These are phyloP conservation scores for Poicephalus meyeri DNA, from an alignment of 2,113 vertebrate genomes.

Conservation along the genomic window DNA sequence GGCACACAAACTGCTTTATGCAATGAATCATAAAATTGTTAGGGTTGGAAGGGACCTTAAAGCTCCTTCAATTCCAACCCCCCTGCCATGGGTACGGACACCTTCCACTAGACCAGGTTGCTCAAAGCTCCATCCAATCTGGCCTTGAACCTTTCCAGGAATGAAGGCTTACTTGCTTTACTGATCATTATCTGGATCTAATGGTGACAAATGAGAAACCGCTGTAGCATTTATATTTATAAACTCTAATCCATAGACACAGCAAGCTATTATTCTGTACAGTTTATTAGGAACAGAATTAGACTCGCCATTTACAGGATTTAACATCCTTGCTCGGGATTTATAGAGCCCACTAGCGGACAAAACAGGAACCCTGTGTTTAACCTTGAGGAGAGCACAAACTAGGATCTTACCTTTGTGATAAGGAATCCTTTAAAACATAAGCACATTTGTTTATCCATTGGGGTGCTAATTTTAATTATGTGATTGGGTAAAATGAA, in stretches of 20 bases:
- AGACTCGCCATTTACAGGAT: neutral
- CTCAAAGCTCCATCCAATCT: neutral
- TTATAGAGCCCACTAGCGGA: neutral
- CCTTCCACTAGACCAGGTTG: neutral
- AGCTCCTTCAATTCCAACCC: neutral
- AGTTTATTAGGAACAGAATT: neutral
- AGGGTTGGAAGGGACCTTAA: neutral
- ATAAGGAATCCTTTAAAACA: neutral
- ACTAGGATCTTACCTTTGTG: neutral
- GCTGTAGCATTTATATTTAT: neutral
- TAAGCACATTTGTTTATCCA: neutral
- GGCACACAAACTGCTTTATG: neutral
- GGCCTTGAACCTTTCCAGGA: neutral
- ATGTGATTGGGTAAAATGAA: neutral
- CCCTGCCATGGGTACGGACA: neutral
- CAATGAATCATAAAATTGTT: neutral
- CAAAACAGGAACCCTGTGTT: neutral
- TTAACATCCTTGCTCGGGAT: neutral
- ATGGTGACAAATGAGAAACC: neutral
- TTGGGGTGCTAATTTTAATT: neutral
- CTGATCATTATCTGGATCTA: neutral
- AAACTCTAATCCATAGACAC: neutral
- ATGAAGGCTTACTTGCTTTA: neutral
- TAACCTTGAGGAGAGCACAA: neutral
- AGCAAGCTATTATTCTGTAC: neutral